Conservation (phyloP, 2,797 vertebrate genomes). For the Micromesistius poutassou region DNA sequence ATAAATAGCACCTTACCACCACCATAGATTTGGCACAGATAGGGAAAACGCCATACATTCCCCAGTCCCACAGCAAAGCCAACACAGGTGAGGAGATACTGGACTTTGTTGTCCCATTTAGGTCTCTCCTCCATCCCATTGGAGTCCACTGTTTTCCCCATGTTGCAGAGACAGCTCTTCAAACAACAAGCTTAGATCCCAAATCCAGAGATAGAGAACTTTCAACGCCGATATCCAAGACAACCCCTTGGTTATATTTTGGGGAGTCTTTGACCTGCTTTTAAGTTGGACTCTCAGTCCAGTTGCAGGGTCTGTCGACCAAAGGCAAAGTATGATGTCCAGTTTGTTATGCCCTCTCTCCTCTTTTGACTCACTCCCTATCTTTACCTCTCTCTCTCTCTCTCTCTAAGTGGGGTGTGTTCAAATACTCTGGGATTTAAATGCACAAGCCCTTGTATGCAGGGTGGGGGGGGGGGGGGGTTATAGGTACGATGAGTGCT, state of each 20-base stretch:
- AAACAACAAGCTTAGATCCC: background rate
- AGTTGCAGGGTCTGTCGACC: background rate
- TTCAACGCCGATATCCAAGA: background rate
- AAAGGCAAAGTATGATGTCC: background rate
- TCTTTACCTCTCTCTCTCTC: background rate
- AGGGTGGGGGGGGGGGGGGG: background rate
- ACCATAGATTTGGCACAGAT: conserved; percentile 87
- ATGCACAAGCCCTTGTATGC: background rate
- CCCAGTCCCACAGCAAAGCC: conserved; percentile 90
- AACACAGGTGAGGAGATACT: conserved; percentile 85
- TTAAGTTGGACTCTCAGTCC: background rate
- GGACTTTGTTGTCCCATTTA: conserved; percentile 80
- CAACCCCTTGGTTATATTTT: background rate
- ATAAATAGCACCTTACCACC: conserved; percentile 77
- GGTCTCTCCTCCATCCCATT: conserved; percentile 47
- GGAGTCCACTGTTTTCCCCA: background rate
- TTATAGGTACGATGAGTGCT: background rate
- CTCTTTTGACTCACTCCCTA: background rate
- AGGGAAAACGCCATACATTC: conserved; percentile 91
- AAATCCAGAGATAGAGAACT: background rate
- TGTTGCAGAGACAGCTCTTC: background rate
- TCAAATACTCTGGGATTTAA: background rate
- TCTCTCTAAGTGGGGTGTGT: background rate
- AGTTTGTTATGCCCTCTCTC: background rate
- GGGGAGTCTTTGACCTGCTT: background rate